Evolutionary conservation across 2,888 invertebrate genomes (phyloP), one percentile per base, ranked within the genome.

Genomic region (Drosophila kuntzei): DNA sequence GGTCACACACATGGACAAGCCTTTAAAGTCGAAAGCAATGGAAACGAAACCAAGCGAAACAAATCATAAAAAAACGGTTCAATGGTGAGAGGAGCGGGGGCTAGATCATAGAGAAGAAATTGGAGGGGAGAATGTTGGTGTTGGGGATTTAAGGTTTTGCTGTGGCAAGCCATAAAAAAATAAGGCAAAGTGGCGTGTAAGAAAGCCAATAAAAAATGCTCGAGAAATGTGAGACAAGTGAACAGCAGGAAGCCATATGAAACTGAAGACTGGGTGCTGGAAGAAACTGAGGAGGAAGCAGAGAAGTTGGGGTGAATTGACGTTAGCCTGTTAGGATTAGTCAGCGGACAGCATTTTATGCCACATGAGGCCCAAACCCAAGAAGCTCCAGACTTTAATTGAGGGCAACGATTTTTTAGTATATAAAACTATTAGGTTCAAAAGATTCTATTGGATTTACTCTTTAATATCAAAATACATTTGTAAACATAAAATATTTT

Each of bases 191-290:
- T 76, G 69, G 72, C 73, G 69, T 76, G 76, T 73, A 72, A 76
- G 76, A 73, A 76, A 76, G 81, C 76, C 84, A 80, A 81, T 81
- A 81, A 80, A 84, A 83, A 73, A 65, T 59, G 61, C 58, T 64
- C 47, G 54, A 67, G 71, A 63, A 67, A 71, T 75, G 76, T 63
- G 71, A 74, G 66, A 59, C 75, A 70, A 74, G 65, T 58, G 71
- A 67, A 60, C 72, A 68, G 63, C 57, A 57, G 60, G 67, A 72
- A 72, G 69, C 72, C 73, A 62, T 71, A 71, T 39, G 50, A 66
- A 62, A 57, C 51, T 29, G n/a, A 32, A 25, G 20, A 16, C 27
- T 3, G 22, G 1, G 3, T 0, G 39, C 4, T 16, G 9, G n/a
- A 11, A 29, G 47, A 44, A 25, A 55, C 1, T 36, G 36, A 46